Conservation (phyloP, 1,140 invertebrate species). For the Chymomyza costata region DNA sequence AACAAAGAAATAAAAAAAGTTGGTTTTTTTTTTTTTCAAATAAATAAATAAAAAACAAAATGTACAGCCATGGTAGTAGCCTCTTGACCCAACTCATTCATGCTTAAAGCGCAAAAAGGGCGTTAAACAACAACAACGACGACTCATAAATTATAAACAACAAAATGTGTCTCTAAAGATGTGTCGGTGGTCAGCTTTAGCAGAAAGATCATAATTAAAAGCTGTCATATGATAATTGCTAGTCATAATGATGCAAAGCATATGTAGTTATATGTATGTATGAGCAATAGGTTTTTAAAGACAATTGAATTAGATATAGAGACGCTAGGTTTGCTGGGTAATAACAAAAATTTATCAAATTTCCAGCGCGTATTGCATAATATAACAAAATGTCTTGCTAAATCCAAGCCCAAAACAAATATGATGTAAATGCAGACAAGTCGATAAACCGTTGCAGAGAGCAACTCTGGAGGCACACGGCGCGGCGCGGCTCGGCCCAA, state of each 20-base stretch:
- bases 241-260: slow-evolving; percentile 30
- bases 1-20: no score
- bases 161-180: slow-evolving; percentile 16
- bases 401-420: slow-evolving; percentile 17
- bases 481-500: no score
- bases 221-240: slow-evolving; percentile 65
- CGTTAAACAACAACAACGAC: slow-evolving; percentile 13
- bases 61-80: neutral
- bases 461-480: neutral
- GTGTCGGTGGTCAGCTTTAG: slow-evolving; percentile 7
- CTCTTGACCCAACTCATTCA: no score
- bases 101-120: slow-evolving; percentile 1
- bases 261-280: no score
- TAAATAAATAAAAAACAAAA: slow-evolving; percentile 19
- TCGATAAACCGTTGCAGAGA: no score
- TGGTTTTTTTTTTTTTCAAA: no score
- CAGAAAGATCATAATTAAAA: slow-evolving; percentile 50
- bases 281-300: no score
- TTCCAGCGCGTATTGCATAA: no score
- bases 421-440: neutral
- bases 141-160: slow-evolving; percentile 59
- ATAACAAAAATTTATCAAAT: no score
- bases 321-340: no score
- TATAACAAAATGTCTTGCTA: no score
- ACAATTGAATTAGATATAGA: no score